phyloP scores from a whole-genome alignment of 1,140 invertebrate species.

The Charaxes varanes region DNA sequence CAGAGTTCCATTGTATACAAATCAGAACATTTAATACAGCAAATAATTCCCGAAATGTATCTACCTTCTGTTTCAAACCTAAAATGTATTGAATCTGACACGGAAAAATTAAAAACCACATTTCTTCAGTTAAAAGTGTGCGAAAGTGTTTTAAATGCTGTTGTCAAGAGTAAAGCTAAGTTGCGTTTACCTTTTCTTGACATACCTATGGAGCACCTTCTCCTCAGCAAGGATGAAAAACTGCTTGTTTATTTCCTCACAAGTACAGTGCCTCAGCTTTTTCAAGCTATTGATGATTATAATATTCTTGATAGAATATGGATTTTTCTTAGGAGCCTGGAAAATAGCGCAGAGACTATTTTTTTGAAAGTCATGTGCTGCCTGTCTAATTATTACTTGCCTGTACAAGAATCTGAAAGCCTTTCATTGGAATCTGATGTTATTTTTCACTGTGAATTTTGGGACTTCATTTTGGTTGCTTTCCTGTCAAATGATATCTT shows the following conservation, averaged over 20 bases:
- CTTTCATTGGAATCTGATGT: conserved; percentile 31
- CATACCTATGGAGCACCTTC: conserved; percentile 38
- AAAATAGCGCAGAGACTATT: conserved; percentile 17
- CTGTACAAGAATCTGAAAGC: conserved; percentile 21
- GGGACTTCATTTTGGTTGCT: conserved; percentile 41
- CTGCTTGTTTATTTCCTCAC: conserved; percentile 45
- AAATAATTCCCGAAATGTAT: conserved; percentile 39
- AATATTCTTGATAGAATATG: conserved; percentile 54
- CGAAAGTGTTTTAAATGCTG: conserved; percentile 43
- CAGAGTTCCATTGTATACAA: conserved; percentile 36
- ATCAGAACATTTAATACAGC: conserved; percentile 59
- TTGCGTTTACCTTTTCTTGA: conserved; percentile 43
- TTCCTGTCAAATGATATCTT: conserved; percentile 28
- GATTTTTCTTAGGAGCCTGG: conserved; percentile 31
- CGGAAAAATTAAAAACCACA: conserved; percentile 9
- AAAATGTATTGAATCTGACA: conserved; percentile 4
- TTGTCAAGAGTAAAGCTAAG: conserved; percentile 25
- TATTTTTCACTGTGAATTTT: conserved; percentile 38
- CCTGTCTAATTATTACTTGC: conserved; percentile 53
- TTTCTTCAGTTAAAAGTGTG: conserved; percentile 38
- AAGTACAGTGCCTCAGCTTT: conserved; percentile 39
- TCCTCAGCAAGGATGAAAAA: conserved; percentile 34
- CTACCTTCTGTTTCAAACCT: conserved; percentile 14
- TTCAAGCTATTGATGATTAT: conserved; percentile 34
- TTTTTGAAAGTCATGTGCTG: conserved; percentile 44